A percentile compares a stretch with the other conserved stretches of the same genome.
phyloP scores from a whole-genome alignment of 1,140 invertebrate genomes.

The Ruditapes philippinarum region DNA sequence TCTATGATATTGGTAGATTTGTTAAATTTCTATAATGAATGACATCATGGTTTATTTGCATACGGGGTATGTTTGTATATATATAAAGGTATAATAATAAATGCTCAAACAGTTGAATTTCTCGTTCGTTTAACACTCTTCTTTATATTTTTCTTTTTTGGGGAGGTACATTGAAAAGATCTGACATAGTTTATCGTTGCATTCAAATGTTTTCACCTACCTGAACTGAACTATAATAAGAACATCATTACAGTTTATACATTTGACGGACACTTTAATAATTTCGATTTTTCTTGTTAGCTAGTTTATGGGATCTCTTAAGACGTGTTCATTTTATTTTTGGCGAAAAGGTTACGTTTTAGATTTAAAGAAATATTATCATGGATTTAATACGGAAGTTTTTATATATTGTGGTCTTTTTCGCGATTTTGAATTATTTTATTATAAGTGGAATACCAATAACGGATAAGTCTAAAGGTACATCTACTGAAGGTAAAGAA shows the following conservation, averaged over 20 bases:
- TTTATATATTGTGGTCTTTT: neutral
- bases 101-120: neutral
- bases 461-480: neutral
- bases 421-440: neutral
- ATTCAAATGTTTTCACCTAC: slow-evolving; percentile 13
- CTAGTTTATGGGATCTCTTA: neutral
- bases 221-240: neutral
- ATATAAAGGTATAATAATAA: too few relatives aligned
- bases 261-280: neutral
- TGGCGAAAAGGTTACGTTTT: neutral
- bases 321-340: neutral
- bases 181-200: neutral
- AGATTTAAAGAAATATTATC: neutral
- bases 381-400: neutral
- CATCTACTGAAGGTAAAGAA: neutral
- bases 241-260: neutral
- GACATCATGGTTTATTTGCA: neutral
- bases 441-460: neutral
- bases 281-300: neutral
- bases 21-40: neutral
- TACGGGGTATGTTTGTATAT: too few relatives aligned
- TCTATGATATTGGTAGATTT: too few relatives aligned
- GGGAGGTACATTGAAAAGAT: neutral
- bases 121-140: neutral
- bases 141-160: neutral